Evolutionary conservation across 2,888 invertebrate genomes (phyloP).

Genomic region (Gryllus longicercus): DNA sequence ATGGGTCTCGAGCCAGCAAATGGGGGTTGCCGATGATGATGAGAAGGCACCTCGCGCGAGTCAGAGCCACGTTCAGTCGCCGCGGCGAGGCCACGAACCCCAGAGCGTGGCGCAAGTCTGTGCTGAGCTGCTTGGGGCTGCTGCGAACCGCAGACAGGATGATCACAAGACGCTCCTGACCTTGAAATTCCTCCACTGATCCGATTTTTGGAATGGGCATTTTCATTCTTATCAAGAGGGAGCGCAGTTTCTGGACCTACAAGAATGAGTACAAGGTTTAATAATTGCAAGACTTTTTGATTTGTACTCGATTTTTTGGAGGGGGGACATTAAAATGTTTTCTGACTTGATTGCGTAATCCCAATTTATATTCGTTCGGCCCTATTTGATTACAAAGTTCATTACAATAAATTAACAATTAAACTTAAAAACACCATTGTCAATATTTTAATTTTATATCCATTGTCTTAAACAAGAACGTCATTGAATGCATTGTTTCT

Average conservation of each 20-base stretch:
- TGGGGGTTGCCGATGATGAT: slow-evolving; percentile 82
- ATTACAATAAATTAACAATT: too few species aligned
- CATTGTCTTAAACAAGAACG: too few species aligned
- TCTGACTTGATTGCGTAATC: too few species aligned
- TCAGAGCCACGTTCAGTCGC: slow-evolving; percentile 85
- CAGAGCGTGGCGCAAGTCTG: slow-evolving; percentile 50
- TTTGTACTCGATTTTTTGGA: too few species aligned
- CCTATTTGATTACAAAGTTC: too few species aligned
- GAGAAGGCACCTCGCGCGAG: slow-evolving; percentile 74
- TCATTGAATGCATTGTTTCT: too few species aligned
- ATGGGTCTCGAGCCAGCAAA: slow-evolving; percentile 60
- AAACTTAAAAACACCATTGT: too few species aligned
- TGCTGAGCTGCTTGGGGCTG: slow-evolving; percentile 49
- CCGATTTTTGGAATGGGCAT: slow-evolving; percentile 63
- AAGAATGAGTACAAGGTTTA: slow-evolving; percentile 21
- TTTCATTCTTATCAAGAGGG: slow-evolving; percentile 54
- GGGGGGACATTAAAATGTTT: too few species aligned
- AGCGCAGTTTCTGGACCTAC: slow-evolving; percentile 61
- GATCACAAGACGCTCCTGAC: slow-evolving; percentile 71
- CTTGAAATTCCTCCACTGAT: slow-evolving; percentile 83
- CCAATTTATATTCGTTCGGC: too few species aligned
- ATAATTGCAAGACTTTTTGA: neutral
- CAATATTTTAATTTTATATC: too few species aligned
- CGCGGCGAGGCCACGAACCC: slow-evolving; percentile 73
- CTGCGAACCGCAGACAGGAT: slow-evolving; percentile 65